Evolutionary conservation across 2,888 invertebrate species (phyloP), one percentile per base, ranked within the genome.

Genomic region (Xestia ashworthii): DNA sequence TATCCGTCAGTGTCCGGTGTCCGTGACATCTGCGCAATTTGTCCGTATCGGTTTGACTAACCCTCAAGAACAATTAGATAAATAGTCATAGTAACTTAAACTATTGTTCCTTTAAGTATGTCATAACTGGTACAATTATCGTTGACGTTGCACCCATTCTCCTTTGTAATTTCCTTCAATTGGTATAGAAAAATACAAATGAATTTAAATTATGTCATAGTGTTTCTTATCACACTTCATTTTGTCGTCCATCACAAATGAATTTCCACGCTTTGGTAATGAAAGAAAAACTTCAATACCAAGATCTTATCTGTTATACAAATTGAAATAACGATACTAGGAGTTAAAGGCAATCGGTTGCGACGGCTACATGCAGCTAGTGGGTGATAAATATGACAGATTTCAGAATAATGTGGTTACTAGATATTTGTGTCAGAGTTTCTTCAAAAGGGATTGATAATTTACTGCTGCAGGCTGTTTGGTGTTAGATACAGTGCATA

Each of bases 251-350:
- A 66, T 70, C 71, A 71, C 74, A 55, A 87, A 87, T 76, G 41
- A 25, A 85, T 74, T 85, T 70, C 25, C 69, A 67, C 68, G 83
- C 67, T 72, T 70, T 75, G 79, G 76, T 78, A 79, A 78, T 82
- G 76, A 82, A 84, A 86, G 66, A 75, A 82, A 73, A 82, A 71
- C 75, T 73, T 73, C 71, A 77, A 80, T 74, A 86, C 73, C 68
- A 74, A 22, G 41, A 38, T 66, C 74, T 86, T 81, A 85, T 80
- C 82, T 64, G 46, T 22, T 64, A 58, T 22, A 75, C 25, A 76
- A 80, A 83, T 80, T 69, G 74, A 66, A 85, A 85, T 87, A 84
- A 72, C 53, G 50, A 71, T 82, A 79, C 70, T 62, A 41, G 25
- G 38, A 53, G 48, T 72, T 55, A 64, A 65, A 73, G 53, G 83